Evolutionary conservation across 1,140 invertebrate species (phyloP).

Genomic region (Aphelenchoides fujianensis): DNA sequence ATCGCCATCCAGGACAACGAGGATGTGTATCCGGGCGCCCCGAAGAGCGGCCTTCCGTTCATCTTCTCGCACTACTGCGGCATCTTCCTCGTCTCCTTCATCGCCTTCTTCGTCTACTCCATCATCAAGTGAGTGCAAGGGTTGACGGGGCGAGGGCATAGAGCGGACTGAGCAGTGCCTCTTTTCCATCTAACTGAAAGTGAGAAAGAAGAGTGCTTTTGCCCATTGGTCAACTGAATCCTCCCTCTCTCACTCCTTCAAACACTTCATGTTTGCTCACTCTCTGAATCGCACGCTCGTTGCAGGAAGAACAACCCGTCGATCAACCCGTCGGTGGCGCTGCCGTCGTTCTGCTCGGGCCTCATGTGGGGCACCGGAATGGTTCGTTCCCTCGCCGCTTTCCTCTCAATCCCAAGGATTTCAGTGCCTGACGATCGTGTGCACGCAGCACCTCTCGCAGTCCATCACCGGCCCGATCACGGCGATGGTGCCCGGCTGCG

Average conservation of each 20-base stretch:
- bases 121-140: neutral
- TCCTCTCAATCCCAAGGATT: no score
- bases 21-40: conserved; percentile 18
- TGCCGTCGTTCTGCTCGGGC: neutral
- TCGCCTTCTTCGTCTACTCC: conserved; percentile 34
- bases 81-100: conserved; percentile 34
- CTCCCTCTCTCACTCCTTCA: no score
- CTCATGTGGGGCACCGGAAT: neutral
- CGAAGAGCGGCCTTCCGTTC: conserved; percentile 32
- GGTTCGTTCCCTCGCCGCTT: no score
- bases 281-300: neutral
- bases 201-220: no score
- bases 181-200: neutral
- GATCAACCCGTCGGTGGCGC: conserved; percentile 22
- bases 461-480: conserved; percentile 13
- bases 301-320: conserved; percentile 38
- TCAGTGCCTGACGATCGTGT: neutral
- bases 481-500: conserved; percentile 6
- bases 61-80: conserved; percentile 46
- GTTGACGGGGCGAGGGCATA: no score
- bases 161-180: no score
- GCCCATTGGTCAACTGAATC: neutral
- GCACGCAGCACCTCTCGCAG: conserved; percentile 6
- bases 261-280: no score
- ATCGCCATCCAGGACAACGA: conserved; percentile 41